Evolutionary conservation across 92 coral and sea anemone species (phyloP).

Genomic region (Pocillopora meandrina): DNA sequence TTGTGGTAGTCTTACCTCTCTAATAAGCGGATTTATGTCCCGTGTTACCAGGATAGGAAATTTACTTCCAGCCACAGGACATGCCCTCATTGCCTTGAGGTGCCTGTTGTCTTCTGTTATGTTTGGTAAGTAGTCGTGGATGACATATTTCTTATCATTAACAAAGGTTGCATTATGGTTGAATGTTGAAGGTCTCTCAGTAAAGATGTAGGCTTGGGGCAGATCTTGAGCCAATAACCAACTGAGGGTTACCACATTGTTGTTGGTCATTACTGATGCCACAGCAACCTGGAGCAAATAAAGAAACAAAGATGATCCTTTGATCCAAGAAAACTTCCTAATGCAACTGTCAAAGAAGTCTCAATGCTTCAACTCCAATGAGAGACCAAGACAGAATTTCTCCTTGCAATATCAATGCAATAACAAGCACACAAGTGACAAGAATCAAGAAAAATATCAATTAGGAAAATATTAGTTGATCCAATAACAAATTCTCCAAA

Average conservation of each 20-base stretch:
- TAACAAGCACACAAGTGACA: too few relatives aligned
- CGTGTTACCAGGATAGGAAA: conserved; percentile 71
- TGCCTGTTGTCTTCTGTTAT: conserved; percentile 59
- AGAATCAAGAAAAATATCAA: too few relatives aligned
- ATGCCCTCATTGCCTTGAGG: conserved; percentile 75
- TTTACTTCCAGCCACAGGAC: conserved; percentile 80
- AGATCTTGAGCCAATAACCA: conserved; percentile 72
- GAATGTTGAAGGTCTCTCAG: conserved; percentile 78
- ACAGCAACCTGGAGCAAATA: conserved; percentile 7
- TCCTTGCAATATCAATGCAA: too few relatives aligned
- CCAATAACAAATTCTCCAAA: too few relatives aligned
- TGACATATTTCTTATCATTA: conserved; percentile 69
- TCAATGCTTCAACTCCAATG: too few relatives aligned
- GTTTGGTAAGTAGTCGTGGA: conserved; percentile 69
- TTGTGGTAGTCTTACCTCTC: conserved; percentile 38
- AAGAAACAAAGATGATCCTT: background rate
- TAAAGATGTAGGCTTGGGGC: conserved; percentile 71
- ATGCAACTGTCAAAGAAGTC: too few relatives aligned
- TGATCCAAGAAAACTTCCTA: too few relatives aligned
- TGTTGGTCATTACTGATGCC: conserved; percentile 39
- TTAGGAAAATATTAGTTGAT: too few relatives aligned
- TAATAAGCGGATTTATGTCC: conserved; percentile 60
- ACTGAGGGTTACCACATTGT: conserved; percentile 69
- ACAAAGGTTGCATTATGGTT: conserved; percentile 64
- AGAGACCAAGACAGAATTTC: too few relatives aligned